phyloP scores from a whole-genome alignment of 2,888 invertebrate genomes.

The Mesoligia furuncula region DNA sequence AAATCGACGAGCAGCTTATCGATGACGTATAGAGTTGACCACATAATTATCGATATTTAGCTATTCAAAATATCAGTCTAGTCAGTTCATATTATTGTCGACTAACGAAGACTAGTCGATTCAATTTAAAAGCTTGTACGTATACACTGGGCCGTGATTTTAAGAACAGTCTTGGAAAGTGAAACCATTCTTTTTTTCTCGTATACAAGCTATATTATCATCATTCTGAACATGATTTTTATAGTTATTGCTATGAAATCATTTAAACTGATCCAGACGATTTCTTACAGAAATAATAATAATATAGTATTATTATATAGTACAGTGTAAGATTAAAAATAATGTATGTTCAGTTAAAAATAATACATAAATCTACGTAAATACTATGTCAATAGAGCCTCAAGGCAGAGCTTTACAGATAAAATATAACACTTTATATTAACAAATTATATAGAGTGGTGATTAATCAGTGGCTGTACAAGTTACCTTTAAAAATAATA shows the following conservation, averaged over 20 bases:
- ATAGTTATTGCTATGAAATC: not conserved
- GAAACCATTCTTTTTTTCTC: not conserved
- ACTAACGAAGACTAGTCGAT: constrained; percentile 36
- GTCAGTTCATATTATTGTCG: constrained; percentile 45
- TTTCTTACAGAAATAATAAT: constrained; percentile 47
- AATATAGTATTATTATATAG: not conserved
- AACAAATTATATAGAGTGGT: constrained; percentile 59
- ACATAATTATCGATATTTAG: constrained; percentile 22
- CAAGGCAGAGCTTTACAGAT: constrained; percentile 58
- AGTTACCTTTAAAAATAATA: constrained; percentile 10
- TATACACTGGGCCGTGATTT: constrained; percentile 15
- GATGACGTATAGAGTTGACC: constrained; percentile 19
- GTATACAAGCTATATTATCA: constrained; percentile 2
- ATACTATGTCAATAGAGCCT: constrained; percentile 55
- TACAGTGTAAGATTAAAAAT: constrained; percentile 18
- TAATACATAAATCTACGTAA: constrained; percentile 49
- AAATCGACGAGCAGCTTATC: constrained; percentile 10
- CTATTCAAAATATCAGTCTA: constrained; percentile 45
- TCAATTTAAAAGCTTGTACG: constrained; percentile 12
- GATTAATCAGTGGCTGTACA: constrained; percentile 49
- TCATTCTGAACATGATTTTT: not conserved
- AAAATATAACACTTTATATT: constrained; percentile 61
- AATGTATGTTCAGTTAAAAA: constrained; percentile 32
- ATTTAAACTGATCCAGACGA: constrained; percentile 46
- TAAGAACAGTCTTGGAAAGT: not conserved